Evolutionary conservation across 1,140 invertebrate genomes (phyloP).

Genomic region (Pissodes strobi): DNA sequence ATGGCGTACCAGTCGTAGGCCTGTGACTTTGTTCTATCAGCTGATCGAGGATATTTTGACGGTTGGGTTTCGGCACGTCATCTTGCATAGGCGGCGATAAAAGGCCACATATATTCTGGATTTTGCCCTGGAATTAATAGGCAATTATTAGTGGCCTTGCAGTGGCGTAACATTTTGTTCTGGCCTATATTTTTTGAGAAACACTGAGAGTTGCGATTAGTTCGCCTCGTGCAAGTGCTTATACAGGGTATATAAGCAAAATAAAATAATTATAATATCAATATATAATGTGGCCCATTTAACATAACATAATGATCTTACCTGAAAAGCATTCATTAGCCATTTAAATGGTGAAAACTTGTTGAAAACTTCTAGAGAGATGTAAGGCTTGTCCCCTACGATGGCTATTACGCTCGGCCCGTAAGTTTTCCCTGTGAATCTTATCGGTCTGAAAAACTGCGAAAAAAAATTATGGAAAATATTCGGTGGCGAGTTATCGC

Average conservation of each 20-base stretch:
- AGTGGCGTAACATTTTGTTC: not conserved
- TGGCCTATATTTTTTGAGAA: not conserved
- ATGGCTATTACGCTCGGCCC: conserved; percentile 8
- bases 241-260: too few species aligned
- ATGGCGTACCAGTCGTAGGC: not conserved
- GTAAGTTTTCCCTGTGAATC: conserved; percentile 12
- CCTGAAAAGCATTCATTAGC: conserved; percentile 13
- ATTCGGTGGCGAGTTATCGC: not conserved
- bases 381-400: conserved; percentile 18
- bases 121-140: conserved; percentile 11
- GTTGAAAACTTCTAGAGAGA: conserved; percentile 15
- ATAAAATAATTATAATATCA: too few species aligned
- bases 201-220: not conserved
- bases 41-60: not conserved
- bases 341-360: conserved; percentile 20
- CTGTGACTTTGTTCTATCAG: not conserved
- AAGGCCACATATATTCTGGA: conserved; percentile 4
- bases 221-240: not conserved
- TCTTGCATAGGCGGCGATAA: not conserved
- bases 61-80: not conserved
- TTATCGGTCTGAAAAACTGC: conserved; percentile 5
- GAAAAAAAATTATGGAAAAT: conserved; percentile 3
- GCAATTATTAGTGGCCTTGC: not conserved
- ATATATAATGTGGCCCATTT: too few species aligned
- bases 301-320: too few species aligned